A percentile compares a stretch with the other conserved stretches of the same genome.
phyloP scores from a whole-genome alignment of 2,888 invertebrate genomes.

The Apotomis turbidana region DNA sequence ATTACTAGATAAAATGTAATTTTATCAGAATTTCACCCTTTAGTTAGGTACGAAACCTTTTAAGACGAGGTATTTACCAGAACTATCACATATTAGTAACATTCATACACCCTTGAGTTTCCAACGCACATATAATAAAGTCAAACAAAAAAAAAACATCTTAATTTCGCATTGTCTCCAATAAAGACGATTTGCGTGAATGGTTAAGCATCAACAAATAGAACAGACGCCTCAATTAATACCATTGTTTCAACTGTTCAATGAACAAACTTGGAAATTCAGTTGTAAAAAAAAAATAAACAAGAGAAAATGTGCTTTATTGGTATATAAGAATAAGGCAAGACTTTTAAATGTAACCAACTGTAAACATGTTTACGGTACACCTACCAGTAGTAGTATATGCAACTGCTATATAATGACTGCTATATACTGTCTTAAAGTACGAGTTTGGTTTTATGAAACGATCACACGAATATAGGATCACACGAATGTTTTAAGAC shows the following conservation, averaged over 20 bases:
- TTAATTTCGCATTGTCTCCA: conserved; percentile 64
- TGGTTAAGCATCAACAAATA: conserved; percentile 54
- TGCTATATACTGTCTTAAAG: conserved; percentile 38
- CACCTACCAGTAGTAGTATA: no score
- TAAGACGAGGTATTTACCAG: no score
- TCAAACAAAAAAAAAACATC: conserved; percentile 50
- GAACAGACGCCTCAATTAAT: conserved; percentile 64
- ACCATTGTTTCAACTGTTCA: conserved; percentile 58
- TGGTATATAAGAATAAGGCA: accelerated
- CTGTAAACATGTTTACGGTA: neutral
- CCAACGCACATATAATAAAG: conserved; percentile 53
- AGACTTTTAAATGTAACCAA: neutral
- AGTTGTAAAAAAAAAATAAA: neutral
- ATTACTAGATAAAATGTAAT: no score
- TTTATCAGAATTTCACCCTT: no score
- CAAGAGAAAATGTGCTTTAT: conserved; percentile 45
- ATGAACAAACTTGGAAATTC: conserved; percentile 43
- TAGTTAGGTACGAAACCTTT: no score
- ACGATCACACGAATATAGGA: no score
- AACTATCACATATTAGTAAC: conserved; percentile 1
- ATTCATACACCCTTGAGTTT: conserved; percentile 30
- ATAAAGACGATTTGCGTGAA: conserved; percentile 57
- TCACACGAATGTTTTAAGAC: no score
- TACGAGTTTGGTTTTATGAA: conserved; percentile 31
- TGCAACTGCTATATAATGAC: no score